Evolutionary conservation across 1,140 invertebrate genomes (phyloP).

Genomic region (Anastatus disparis): DNA sequence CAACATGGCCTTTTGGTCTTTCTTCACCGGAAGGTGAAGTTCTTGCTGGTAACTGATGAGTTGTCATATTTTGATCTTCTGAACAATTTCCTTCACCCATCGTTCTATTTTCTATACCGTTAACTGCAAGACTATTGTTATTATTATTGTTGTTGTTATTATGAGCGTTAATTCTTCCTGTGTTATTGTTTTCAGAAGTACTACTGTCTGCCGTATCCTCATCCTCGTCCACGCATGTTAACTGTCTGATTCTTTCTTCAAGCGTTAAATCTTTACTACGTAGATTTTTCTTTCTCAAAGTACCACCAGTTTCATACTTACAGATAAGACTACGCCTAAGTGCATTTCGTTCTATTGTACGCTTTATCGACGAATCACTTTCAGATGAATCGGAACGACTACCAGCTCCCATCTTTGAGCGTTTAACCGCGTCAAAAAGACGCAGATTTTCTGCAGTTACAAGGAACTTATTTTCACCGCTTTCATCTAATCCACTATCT

Average conservation of each 20-base stretch:
- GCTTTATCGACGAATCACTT: slow-evolving; percentile 69
- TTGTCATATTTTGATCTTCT: slow-evolving; percentile 34
- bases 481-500: slow-evolving; percentile 47
- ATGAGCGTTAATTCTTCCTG: neutral
- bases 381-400: slow-evolving; percentile 60
- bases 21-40: slow-evolving; percentile 59
- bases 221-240: slow-evolving; percentile 84
- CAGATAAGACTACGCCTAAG: slow-evolving; percentile 74
- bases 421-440: slow-evolving; percentile 74
- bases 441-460: slow-evolving; percentile 74
- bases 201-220: slow-evolving; percentile 57
- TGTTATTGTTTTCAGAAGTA: slow-evolving; percentile 36
- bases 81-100: slow-evolving; percentile 10
- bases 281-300: slow-evolving; percentile 59
- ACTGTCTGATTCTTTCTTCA: slow-evolving; percentile 81
- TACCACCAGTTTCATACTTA: slow-evolving; percentile 66
- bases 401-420: slow-evolving; percentile 66
- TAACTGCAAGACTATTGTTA: neutral
- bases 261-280: slow-evolving; percentile 70
- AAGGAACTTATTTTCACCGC: slow-evolving; percentile 65
- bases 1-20: slow-evolving; percentile 37
- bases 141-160: neutral
- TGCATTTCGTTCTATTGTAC: slow-evolving; percentile 80
- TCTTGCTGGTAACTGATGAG: slow-evolving; percentile 48
- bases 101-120: neutral